A percentile compares a stretch with the other conserved stretches of the same genome.
Evolutionary conservation across 2,113 vertebrate genomes (phyloP).

Genomic region (Rhinolophus ferrumequinum): DNA sequence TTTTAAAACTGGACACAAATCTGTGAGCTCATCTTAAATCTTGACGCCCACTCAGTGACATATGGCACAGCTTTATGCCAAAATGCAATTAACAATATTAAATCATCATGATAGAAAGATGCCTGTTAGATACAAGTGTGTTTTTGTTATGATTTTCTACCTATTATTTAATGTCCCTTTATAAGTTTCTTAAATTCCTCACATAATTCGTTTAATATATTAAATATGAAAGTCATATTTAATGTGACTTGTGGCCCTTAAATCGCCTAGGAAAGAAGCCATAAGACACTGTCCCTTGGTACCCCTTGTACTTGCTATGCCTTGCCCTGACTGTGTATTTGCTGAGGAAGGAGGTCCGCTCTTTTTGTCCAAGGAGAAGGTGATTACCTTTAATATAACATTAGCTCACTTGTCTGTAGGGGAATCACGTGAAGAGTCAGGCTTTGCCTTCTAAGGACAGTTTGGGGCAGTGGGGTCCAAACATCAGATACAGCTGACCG

Average conservation of each 20-base stretch:
- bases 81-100: background rate
- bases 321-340: background rate
- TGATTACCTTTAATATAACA: rapidly evolving
- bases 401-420: background rate
- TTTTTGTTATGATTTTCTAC: background rate
- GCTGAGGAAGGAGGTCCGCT: background rate
- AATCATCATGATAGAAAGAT: background rate
- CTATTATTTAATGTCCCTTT: background rate
- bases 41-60: background rate
- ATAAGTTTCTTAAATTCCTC: background rate
- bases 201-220: background rate
- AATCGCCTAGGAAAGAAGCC: background rate
- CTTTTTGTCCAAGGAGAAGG: background rate
- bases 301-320: rapidly evolving
- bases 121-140: background rate
- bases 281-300: rapidly evolving
- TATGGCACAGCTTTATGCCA: background rate
- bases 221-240: no score
- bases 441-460: background rate
- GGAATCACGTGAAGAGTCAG: background rate
- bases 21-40: conserved; percentile 38
- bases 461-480: no score
- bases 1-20: conserved; percentile 64
- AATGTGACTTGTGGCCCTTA: background rate
- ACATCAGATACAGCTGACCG: rapidly evolving